These are phyloP conservation scores for Hyla sarda DNA, from an alignment of 2,113 vertebrate species.

Conservation along the genomic window DNA sequence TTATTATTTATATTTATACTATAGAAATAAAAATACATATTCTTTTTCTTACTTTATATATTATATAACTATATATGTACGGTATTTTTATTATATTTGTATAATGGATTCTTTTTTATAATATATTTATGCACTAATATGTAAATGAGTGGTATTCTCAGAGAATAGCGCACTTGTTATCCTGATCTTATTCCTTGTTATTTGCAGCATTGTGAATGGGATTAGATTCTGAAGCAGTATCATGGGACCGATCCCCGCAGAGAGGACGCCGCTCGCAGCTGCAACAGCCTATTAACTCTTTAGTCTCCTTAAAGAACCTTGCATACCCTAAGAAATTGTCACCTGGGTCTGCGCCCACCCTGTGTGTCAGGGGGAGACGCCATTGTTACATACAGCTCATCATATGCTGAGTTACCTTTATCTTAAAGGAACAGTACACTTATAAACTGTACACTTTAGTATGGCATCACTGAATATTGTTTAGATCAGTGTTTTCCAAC, in stretches of 20 bases:
- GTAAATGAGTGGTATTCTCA: background rate
- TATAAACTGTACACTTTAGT: too few species aligned
- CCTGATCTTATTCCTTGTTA: background rate
- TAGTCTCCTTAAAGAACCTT: background rate
- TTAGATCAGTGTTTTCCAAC: too few species aligned
- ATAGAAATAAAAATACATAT: too few species aligned
- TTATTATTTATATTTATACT: too few species aligned
- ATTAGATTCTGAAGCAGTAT: background rate
- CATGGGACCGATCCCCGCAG: slow-evolving; percentile 17
- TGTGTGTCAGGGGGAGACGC: too few species aligned
- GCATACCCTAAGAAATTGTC: background rate
- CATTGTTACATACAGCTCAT: background rate
- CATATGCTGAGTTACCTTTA: background rate
- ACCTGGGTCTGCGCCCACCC: too few species aligned
- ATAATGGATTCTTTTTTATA: too few species aligned
- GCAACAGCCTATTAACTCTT: slow-evolving; percentile 20
- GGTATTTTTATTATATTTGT: too few species aligned
- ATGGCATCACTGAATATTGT: too few species aligned
- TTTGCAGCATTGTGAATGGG: slow-evolving; percentile 26
- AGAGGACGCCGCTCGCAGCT: slow-evolving; percentile 18
- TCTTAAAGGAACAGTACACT: background rate
- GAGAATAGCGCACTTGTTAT: background rate
- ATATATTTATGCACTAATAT: too few species aligned
- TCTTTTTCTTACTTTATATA: too few species aligned
- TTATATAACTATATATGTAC: too few species aligned